Percentiles rank a stretch among this genome's conserved stretches.
phyloP scores from a whole-genome alignment of 2,113 vertebrate genomes.

The Neotragus moschatus region DNA sequence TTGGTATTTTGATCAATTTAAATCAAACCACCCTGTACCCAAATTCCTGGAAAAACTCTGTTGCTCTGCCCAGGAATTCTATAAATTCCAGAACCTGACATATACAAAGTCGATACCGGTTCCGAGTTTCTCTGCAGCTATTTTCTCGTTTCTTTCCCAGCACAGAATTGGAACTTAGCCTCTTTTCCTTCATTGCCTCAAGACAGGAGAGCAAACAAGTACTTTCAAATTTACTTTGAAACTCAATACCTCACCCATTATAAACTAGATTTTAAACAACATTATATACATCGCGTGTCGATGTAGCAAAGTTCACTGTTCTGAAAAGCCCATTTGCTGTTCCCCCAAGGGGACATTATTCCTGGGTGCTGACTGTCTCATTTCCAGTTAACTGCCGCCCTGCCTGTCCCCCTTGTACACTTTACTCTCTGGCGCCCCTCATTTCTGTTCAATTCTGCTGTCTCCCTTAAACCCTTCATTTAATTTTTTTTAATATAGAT shows the following conservation, averaged over 20 bases:
- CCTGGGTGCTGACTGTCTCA: background rate
- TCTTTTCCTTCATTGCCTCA: background rate
- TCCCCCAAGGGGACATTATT: background rate
- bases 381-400: background rate
- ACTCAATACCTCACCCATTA: background rate
- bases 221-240: background rate
- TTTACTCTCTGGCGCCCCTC: background rate
- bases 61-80: background rate
- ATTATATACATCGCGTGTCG: fast-evolving
- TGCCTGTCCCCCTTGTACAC: background rate
- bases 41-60: background rate
- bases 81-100: background rate
- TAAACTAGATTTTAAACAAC: background rate
- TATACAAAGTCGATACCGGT: background rate
- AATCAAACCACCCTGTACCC: background rate
- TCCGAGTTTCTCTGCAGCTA: background rate
- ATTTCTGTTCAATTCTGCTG: background rate
- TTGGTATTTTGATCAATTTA: background rate
- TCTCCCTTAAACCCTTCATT: background rate
- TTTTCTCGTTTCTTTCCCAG: background rate
- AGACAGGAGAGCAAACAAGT: background rate
- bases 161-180: background rate
- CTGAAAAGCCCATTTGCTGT: background rate
- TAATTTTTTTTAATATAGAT: background rate
- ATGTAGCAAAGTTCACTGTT: background rate